Base-by-base conservation (phyloP, 2,113 vertebrate species). In the Hippocampus guttulatus region DNA sequence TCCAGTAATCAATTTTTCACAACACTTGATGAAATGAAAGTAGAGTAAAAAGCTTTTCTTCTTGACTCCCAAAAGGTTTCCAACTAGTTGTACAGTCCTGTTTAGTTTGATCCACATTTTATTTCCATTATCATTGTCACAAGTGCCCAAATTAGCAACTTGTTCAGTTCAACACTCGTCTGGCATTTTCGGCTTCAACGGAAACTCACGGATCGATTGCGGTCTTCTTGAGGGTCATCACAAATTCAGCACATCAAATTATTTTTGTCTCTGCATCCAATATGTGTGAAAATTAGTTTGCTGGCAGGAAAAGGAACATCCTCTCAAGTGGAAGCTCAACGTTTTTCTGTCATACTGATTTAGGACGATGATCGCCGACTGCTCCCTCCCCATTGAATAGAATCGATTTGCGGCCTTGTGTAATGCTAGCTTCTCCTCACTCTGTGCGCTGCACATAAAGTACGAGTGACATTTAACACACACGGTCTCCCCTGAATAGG, bases 341-440 rank as follows among this genome's bases (percentile, higher is more conserved):
- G 77, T 69, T 66, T 77, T 71, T 75, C 60, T 75, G 67, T 73
- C 79, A 57, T 45, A 16, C 58, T 72, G 81, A 87, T 78, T 83
- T 69, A 78, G 30, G 51, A 20, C 60, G 76, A n/a, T 82, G 49
- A 79, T 76, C 55, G 75, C 30, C 70, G 68, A 67, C 47, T 79
- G 52, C 61, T 38, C 40, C 73, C 64, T 80, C 75, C 66, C 76
- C 73, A 41, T 75, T 58, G 61, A 61, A 49, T 23, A 27, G 41
- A 54, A 83, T 86, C 65, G 77, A 88, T 87, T 27, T 16, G 57
- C 63, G 64, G 68, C 69, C 73, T 67, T 2, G 27, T 33, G 78
- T 38, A 21, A 62, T 60, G 72, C 55, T 63, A 64, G 62, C 60
- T 11, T 70, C 77, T 75, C 71, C 66, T 73, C 76, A 14, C 23